phyloP scores from a whole-genome alignment of 2,888 invertebrate species.

The Xanthia icteritia region DNA sequence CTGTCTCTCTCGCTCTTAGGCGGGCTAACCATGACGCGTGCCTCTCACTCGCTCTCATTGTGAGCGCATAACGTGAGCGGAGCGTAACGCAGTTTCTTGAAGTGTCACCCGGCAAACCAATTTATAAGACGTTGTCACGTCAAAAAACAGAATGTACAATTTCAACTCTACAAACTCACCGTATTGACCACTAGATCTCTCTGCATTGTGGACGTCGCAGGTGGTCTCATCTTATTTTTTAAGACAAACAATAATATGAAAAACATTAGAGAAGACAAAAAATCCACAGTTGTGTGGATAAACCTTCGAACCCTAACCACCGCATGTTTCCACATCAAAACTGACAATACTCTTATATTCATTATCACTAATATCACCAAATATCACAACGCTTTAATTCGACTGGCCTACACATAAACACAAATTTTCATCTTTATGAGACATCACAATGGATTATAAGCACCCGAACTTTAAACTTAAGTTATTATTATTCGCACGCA shows the following conservation, averaged over 20 bases:
- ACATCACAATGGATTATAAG: constrained; percentile 37
- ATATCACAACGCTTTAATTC: constrained; percentile 14
- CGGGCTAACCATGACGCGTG: too few relatives aligned
- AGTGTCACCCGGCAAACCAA: too few relatives aligned
- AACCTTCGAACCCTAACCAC: constrained; percentile 67
- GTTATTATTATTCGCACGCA: constrained; percentile 18
- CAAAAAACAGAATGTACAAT: neutral
- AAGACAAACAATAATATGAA: constrained; percentile 33
- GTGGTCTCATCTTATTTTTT: constrained; percentile 6
- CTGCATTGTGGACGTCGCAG: fast-evolving
- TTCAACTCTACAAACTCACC: constrained; percentile 31
- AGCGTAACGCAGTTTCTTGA: too few relatives aligned
- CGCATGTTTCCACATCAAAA: constrained; percentile 76
- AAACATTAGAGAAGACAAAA: constrained; percentile 31
- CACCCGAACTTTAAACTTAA: constrained; percentile 30
- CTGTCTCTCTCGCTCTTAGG: too few relatives aligned
- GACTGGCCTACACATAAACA: constrained; percentile 21
- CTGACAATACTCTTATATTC: constrained; percentile 54
- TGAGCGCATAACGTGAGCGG: too few relatives aligned
- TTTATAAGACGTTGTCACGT: too few relatives aligned
- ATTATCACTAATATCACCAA: constrained; percentile 34
- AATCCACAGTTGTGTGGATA: constrained; percentile 37
- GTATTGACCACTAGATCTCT: constrained; percentile 29
- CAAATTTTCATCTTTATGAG: constrained; percentile 5
- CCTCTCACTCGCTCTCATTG: too few relatives aligned